A percentile compares a stretch with the other conserved stretches of the same genome.
Evolutionary conservation across 53 echinoderm and acorn worm genomes (phyloP).

Genomic region (Holothuria leucospilota): DNA sequence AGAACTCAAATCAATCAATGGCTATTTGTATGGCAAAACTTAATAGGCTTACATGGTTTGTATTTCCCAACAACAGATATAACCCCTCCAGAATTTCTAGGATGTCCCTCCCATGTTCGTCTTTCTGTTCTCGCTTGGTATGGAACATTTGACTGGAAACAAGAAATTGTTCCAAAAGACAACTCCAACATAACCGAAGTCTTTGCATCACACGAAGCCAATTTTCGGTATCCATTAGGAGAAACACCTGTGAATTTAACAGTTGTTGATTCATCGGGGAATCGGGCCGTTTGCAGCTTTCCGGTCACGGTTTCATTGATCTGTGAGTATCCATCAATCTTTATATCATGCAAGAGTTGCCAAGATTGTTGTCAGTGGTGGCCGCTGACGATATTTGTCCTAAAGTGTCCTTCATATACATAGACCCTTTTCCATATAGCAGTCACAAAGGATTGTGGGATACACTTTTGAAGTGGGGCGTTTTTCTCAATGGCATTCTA

Average conservation of each 20-base stretch:
- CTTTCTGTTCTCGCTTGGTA: not conserved
- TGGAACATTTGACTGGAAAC: conserved; percentile 17
- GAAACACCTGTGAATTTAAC: not conserved
- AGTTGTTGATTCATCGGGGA: not conserved
- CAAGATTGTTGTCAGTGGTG: no score
- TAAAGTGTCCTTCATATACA: no score
- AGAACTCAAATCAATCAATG: no score
- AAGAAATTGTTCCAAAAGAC: not conserved
- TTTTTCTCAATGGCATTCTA: no score
- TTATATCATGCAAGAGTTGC: no score
- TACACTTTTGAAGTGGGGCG: no score
- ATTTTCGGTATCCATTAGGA: not conserved
- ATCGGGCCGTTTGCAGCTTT: not conserved
- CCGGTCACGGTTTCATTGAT: not conserved
- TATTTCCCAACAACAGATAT: not conserved
- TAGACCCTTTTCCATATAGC: no score
- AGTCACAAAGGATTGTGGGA: no score
- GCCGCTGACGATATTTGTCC: no score
- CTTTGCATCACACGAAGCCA: not conserved
- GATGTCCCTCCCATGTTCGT: not conserved
- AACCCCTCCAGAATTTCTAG: not conserved
- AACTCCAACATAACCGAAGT: not conserved
- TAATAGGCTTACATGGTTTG: no score
- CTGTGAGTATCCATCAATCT: not conserved
- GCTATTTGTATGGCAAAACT: no score